Base-by-base conservation (phyloP, 2,888 invertebrate genomes). In the Mayetiola destructor region DNA sequence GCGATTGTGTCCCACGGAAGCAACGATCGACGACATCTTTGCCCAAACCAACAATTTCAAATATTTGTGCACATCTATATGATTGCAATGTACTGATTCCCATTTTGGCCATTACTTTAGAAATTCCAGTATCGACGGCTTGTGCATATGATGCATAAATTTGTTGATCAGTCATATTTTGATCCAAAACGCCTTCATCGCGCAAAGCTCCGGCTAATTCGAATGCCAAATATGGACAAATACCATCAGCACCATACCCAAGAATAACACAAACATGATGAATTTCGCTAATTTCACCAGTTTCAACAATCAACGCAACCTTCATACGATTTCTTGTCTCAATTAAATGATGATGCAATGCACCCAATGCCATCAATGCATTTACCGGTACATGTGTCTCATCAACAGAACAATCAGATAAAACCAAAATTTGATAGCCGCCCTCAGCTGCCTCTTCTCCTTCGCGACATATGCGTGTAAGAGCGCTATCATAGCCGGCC, bases 101-200 rank as follows among this genome's bases (percentile, higher is more conserved):
- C 99, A 99, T 99, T 73, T 99, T 99, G 5, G 99, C 97, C 97
- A 99, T 99, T 0, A 81, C 91, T 73, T 93, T 93, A 55, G 86
- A 81, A 63, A 90, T 85, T 55, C 95, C 95, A 1, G 91, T 83
- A 66, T 92, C 92, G 68, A 89, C 85, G 39, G 96, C 93, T 62
- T 86, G 27, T 16, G 91, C 83, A 72, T 95, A 99, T 63, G 94
- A 87, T 59, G 77, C 73, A 71, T 84, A 94, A 62, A 96, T 85
- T 57, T 82, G 79, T 6, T 85, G 81, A 68, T 96, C 92, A 0
- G 83, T 81, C 2, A 88, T 75, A 3, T 77, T 75, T 0, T 80
- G 76, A 64, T 89, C 88, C 30, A 99, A 73, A 9, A 95, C 81
- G 40, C 87, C 87, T 72, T 95, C 90, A 64, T 84, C 82, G 29